Evolutionary conservation across 53 echinoderm and acorn worm genomes (phyloP).

Genomic region (Mesocentrotus franciscanus): DNA sequence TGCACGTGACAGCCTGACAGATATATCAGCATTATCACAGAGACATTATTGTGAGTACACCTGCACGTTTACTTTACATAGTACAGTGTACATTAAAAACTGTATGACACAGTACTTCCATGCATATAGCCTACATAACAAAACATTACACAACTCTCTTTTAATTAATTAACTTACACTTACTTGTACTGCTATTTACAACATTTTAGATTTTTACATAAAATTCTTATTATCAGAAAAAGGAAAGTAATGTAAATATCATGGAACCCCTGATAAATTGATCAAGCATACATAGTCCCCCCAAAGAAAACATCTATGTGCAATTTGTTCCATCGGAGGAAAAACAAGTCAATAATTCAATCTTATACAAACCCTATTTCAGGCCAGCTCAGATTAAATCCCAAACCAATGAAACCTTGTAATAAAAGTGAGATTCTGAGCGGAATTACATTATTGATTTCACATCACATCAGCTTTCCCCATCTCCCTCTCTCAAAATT

Average conservation of each 20-base stretch:
- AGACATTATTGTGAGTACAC: background rate
- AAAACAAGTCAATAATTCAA: constrained; percentile 28
- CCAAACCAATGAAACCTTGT: constrained; percentile 31
- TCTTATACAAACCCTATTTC: constrained; percentile 13
- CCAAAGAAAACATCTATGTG: constrained; percentile 15
- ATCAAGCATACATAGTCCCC: background rate
- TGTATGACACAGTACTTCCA: background rate
- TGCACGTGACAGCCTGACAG: background rate
- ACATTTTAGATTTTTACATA: background rate
- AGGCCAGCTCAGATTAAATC: constrained; percentile 27
- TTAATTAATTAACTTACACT: background rate
- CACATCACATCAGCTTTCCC: constrained; percentile 34
- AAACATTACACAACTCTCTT: too few species aligned
- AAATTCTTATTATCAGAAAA: background rate
- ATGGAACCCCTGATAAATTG: background rate
- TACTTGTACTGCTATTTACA: background rate
- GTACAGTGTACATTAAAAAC: background rate
- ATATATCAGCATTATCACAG: background rate
- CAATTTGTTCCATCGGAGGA: background rate
- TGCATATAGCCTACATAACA: too few species aligned
- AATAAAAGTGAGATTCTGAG: constrained; percentile 46
- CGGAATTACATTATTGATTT: constrained; percentile 54
- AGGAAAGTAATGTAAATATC: background rate
- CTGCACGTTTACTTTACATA: background rate
- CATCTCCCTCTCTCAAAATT: constrained; percentile 49